These are phyloP conservation scores for Mastomys coucha DNA, from an alignment of 2,113 vertebrate genomes.

Conservation along the genomic window DNA sequence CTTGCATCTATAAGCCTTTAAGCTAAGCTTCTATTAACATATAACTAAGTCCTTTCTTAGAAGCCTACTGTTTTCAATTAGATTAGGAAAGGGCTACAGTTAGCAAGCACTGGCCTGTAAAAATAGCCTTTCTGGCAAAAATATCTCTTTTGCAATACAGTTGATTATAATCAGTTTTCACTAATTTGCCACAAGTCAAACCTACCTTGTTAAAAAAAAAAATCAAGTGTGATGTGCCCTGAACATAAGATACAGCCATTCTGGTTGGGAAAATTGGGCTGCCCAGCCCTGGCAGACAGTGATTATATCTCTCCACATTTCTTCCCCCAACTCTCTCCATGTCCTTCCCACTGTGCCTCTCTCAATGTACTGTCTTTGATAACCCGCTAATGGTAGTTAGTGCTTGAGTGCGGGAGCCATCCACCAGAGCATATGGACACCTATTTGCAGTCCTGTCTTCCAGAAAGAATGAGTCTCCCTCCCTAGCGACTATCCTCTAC, in stretches of 20 bases:
- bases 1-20: neutral
- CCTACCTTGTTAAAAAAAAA: neutral
- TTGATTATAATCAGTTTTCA: constrained; percentile 39
- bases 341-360: neutral
- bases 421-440: neutral
- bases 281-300: neutral
- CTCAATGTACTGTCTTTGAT: neutral
- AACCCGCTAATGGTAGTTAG: neutral
- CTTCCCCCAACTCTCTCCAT: too few relatives aligned
- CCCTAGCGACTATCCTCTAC: too few relatives aligned
- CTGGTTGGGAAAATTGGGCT: neutral
- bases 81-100: neutral
- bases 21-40: neutral
- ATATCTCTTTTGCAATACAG: neutral
- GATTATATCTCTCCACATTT: neutral
- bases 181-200: constrained; percentile 1
- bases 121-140: constrained; percentile 49
- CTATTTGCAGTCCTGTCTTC: neutral
- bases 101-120: constrained; percentile 9
- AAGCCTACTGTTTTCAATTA: constrained; percentile 1
- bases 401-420: neutral
- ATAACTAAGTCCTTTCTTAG: constrained; percentile 12
- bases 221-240: neutral
- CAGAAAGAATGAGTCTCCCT: neutral
- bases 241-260: neutral